These are phyloP conservation scores for Lucilia sericata DNA, from an alignment of 1,140 invertebrate species.

Conservation along the genomic window DNA sequence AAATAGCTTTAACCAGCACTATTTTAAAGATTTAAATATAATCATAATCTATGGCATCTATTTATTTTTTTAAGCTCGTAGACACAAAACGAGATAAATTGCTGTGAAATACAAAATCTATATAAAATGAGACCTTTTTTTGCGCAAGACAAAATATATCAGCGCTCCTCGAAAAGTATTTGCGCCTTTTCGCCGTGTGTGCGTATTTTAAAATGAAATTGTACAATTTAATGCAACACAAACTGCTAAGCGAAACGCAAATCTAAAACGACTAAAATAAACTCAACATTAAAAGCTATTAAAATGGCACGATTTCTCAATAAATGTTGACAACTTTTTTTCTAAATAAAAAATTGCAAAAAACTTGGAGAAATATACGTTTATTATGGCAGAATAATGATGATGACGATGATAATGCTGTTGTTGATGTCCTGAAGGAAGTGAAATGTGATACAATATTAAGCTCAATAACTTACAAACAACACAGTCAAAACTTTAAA, in stretches of 20 bases:
- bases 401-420: slow-evolving; percentile 46
- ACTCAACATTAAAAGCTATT: slow-evolving; percentile 56
- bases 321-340: slow-evolving; percentile 64
- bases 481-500: slow-evolving; percentile 25
- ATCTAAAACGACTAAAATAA: background rate
- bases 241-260: background rate
- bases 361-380: background rate
- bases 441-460: slow-evolving; percentile 61
- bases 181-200: background rate
- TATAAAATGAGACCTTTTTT: slow-evolving; percentile 49
- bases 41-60: slow-evolving; percentile 41
- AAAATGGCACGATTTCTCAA: slow-evolving; percentile 67
- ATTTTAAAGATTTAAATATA: slow-evolving; percentile 2
- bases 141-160: no score
- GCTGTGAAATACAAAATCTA: slow-evolving; percentile 64
- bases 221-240: slow-evolving; percentile 8
- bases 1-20: slow-evolving; percentile 53
- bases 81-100: slow-evolving; percentile 65
- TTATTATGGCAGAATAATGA: slow-evolving; percentile 4
- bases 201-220: slow-evolving; percentile 11
- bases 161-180: background rate
- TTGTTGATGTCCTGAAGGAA: slow-evolving; percentile 65
- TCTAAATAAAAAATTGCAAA: background rate
- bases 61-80: slow-evolving; percentile 39
- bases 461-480: slow-evolving; percentile 29